Percentiles rank a stretch among this genome's conserved stretches.
These are phyloP conservation scores for Corythoichthys haematopterus DNA, from an alignment of 2,113 vertebrate genomes.

Conservation along the genomic window DNA sequence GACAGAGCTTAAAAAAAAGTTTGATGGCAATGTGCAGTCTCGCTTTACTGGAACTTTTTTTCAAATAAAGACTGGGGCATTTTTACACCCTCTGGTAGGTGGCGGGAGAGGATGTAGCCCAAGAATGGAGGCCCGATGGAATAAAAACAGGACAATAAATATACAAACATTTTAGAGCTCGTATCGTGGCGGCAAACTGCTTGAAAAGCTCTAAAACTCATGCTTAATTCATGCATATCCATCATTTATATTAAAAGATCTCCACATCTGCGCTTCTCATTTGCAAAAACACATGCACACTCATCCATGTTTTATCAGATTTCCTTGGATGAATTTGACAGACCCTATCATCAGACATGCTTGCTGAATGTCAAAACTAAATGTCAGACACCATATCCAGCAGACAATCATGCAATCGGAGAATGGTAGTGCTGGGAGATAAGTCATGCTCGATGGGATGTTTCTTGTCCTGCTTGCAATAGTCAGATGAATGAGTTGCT, in stretches of 20 bases:
- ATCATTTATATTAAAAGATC: too few relatives aligned
- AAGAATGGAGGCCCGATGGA: too few relatives aligned
- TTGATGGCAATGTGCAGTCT: background rate
- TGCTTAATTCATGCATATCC: too few relatives aligned
- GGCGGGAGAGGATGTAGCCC: too few relatives aligned
- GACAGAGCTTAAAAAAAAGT: background rate
- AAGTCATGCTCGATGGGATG: background rate
- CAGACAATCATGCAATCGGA: background rate
- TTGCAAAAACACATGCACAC: too few relatives aligned
- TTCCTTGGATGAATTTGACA: slow-evolving; percentile 13
- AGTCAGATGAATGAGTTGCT: slow-evolving; percentile 17
- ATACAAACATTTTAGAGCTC: too few relatives aligned
- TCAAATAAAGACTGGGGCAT: background rate
- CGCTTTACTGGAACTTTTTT: background rate
- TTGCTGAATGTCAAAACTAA: slow-evolving; percentile 31
- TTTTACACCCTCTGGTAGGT: background rate
- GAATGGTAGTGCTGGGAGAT: background rate
- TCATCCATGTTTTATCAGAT: background rate
- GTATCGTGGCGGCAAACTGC: too few relatives aligned
- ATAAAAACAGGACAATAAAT: too few relatives aligned
- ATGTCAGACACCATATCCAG: slow-evolving; percentile 26
- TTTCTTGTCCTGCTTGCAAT: background rate
- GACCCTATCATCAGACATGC: background rate
- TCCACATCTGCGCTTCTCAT: too few relatives aligned
- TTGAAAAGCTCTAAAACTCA: too few relatives aligned